phyloP scores from a whole-genome alignment of 2,113 vertebrate species.

The Loxodonta africana region DNA sequence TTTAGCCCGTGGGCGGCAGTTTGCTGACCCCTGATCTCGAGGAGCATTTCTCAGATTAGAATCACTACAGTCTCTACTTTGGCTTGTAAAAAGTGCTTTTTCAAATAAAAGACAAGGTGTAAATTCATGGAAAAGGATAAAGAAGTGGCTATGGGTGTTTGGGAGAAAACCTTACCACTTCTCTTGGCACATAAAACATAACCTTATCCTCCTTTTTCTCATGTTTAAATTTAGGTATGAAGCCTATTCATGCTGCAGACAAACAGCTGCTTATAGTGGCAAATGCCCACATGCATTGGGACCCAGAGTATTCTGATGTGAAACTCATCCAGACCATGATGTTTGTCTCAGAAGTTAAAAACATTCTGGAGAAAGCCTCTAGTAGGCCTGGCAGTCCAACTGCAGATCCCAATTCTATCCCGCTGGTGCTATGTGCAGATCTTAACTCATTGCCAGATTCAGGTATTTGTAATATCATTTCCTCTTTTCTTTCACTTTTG shows the following conservation, averaged over 20 bases:
- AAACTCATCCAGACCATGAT: conserved; percentile 99
- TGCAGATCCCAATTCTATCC: conserved; percentile 94
- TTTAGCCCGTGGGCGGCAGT: conserved; percentile 19
- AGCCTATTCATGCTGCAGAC: conserved; percentile 91
- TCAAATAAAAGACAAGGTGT: not conserved
- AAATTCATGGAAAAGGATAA: conserved; percentile 38
- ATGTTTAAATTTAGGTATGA: conserved; percentile 90
- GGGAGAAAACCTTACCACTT: conserved; percentile 10
- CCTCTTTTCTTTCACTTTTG: not conserved
- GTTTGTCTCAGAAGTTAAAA: conserved; percentile 99
- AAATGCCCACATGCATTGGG: conserved; percentile 99
- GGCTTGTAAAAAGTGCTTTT: conserved; percentile 9
- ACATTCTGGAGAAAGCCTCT: conserved; percentile 96
- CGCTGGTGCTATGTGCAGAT: conserved; percentile 98
- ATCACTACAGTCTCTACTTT: conserved; percentile 51
- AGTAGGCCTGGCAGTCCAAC: conserved; percentile 91
- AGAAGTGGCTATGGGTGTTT: not conserved
- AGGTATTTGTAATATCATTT: conserved; percentile 88
- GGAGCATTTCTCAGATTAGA: not conserved
- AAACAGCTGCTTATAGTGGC: conserved; percentile 96
- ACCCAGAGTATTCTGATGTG: conserved; percentile 98
- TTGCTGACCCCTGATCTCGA: not conserved
- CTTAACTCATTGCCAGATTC: conserved; percentile 99
- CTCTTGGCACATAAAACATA: conserved; percentile 52
- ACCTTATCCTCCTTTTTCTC: conserved; percentile 34